Evolutionary conservation across 2,888 invertebrate genomes (phyloP).

Genomic region (Pseudococcus viburni): DNA sequence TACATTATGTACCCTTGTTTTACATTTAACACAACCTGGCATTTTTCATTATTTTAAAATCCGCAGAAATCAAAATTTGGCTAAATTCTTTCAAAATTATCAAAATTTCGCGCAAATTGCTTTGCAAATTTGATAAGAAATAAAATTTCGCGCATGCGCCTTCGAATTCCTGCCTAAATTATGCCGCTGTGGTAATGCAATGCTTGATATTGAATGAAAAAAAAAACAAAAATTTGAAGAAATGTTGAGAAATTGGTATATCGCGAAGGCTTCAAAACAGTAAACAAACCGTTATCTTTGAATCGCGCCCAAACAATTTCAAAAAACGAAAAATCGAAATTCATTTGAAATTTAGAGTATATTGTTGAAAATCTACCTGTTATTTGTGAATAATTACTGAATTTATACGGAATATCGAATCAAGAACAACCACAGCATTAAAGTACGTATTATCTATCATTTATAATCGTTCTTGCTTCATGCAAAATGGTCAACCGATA

Average conservation of each 20-base stretch:
- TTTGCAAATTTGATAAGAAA: not conserved
- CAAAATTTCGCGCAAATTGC: slow-evolving; percentile 6
- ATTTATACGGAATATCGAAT: not conserved
- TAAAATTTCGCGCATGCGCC: not conserved
- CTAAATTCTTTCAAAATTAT: not conserved
- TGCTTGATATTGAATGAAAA: not conserved
- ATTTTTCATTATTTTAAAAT: slow-evolving; percentile 1
- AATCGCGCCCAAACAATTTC: slow-evolving; percentile 3
- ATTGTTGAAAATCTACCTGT: not conserved
- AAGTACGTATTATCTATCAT: not conserved
- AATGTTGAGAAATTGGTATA: not conserved
- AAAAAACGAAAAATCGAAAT: not conserved
- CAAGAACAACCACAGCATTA: not conserved
- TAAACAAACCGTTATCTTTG: slow-evolving; percentile 26
- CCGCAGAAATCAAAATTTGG: not conserved
- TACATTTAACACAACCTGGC: slow-evolving; percentile 1
- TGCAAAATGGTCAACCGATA: not conserved
- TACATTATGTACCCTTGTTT: not conserved
- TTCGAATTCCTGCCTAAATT: not conserved
- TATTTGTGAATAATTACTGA: not conserved
- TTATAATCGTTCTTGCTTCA: not conserved
- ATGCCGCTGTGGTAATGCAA: not conserved
- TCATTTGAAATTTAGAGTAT: not conserved
- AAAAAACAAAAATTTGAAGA: not conserved
- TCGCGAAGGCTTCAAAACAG: not conserved